A percentile compares a stretch with the other conserved stretches of the same genome.
Conservation (phyloP, 2,113 vertebrate genomes). For the Muscicapa adusta region DNA sequence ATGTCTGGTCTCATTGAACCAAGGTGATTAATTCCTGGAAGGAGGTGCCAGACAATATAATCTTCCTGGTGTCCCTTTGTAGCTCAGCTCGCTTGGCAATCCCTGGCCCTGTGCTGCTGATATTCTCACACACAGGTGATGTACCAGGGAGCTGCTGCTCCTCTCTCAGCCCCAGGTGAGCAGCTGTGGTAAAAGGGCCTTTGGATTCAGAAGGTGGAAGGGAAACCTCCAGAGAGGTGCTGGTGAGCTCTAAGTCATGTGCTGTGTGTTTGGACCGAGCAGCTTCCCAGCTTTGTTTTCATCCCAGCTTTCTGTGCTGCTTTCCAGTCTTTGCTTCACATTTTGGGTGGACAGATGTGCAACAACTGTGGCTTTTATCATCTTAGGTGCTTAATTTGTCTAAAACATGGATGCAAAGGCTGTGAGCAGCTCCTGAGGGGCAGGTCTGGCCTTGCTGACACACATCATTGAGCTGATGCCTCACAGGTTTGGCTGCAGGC, state of each 20-base stretch:
- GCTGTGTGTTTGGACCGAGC: rapidly evolving
- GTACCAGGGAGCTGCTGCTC: background rate
- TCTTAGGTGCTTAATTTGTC: background rate
- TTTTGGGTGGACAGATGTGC: background rate
- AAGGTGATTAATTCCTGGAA: background rate
- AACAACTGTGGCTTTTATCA: background rate
- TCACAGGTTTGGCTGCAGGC: background rate
- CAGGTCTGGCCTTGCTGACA: background rate
- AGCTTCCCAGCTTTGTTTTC: background rate
- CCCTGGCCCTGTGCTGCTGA: background rate
- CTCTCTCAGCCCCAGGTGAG: background rate
- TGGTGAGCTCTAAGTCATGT: rapidly evolving
- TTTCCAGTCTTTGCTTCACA: background rate
- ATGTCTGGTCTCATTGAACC: rapidly evolving
- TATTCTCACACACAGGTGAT: rapidly evolving
- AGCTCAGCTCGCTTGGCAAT: background rate
- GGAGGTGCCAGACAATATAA: background rate
- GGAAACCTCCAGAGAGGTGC: background rate
- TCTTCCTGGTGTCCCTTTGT: background rate
- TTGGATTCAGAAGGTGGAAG: rapidly evolving
- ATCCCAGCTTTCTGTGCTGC: background rate
- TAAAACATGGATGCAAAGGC: background rate
- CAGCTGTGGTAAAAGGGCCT: background rate
- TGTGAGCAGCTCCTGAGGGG: background rate
- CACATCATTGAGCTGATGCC: rapidly evolving